These are phyloP conservation scores for Anoplopoma fimbria DNA, from an alignment of 2,113 vertebrate species.

Conservation along the genomic window DNA sequence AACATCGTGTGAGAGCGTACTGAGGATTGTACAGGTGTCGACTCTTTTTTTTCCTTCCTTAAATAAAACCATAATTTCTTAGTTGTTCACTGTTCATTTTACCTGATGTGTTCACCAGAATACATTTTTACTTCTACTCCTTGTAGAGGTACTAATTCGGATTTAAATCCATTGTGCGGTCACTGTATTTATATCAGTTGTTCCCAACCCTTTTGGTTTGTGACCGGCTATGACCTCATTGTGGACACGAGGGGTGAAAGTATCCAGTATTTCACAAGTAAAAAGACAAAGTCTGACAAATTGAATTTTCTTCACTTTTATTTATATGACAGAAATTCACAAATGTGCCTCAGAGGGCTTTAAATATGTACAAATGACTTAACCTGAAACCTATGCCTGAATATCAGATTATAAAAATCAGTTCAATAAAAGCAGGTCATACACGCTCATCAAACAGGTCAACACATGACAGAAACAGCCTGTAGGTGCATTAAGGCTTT, in stretches of 20 bases:
- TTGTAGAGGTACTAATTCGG: not conserved
- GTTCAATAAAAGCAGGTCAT: not conserved
- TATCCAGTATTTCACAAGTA: not conserved
- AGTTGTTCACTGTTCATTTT: not conserved
- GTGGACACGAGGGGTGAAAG: not conserved
- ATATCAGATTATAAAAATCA: no score
- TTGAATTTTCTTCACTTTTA: not conserved
- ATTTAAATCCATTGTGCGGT: not conserved
- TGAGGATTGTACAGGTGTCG: not conserved
- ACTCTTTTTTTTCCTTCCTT: not conserved
- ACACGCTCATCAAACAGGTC: not conserved
- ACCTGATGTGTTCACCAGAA: not conserved
- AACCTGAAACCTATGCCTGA: no score
- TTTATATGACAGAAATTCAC: not conserved
- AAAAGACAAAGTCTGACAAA: not conserved
- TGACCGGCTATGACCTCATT: not conserved
- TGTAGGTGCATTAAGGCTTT: not conserved
- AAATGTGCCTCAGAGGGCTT: not conserved
- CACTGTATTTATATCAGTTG: not conserved
- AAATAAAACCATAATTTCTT: constrained; percentile 40
- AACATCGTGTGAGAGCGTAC: not conserved
- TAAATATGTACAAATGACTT: no score
- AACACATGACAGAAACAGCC: no score
- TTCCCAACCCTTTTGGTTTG: no score
- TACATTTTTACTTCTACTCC: not conserved